These are phyloP conservation scores for Vannuccia rotundouncinata DNA, from an alignment of 2,888 invertebrate genomes.

Conservation along the genomic window DNA sequence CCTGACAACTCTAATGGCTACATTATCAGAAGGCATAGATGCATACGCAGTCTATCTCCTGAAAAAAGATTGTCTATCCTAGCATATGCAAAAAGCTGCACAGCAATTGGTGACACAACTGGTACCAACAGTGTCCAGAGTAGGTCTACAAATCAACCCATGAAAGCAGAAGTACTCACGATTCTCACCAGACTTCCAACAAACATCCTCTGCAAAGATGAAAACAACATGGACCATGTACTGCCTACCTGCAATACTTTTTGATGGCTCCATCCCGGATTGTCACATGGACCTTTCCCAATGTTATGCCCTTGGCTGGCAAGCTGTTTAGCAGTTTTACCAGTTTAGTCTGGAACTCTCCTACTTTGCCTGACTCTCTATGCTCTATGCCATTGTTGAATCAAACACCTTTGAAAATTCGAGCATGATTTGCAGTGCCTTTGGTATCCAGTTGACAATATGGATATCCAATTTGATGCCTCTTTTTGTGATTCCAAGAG, in stretches of 20 bases:
- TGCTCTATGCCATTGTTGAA: background rate
- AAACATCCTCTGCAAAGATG: background rate
- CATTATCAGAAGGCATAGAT: background rate
- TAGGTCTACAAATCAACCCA: background rate
- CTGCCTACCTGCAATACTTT: no score
- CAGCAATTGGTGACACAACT: background rate
- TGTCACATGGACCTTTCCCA: background rate
- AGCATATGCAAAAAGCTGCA: background rate
- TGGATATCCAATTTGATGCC: no score
- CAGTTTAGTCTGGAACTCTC: background rate
- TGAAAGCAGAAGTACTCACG: background rate
- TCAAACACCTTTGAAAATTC: no score
- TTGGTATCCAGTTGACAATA: no score
- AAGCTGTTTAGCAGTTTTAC: background rate
- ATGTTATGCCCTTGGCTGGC: background rate
- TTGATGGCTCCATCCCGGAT: no score
- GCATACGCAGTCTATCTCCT: background rate
- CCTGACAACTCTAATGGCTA: background rate
- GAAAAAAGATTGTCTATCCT: background rate
- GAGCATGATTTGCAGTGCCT: no score
- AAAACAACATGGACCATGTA: background rate
- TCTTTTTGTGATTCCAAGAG: no score
- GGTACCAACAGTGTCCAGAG: background rate
- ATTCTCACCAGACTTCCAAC: background rate
- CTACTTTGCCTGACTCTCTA: background rate